Percentiles rank a stretch among this genome's conserved stretches.
phyloP scores from a whole-genome alignment of 2,888 invertebrate species.

The Hipparchia sbordonii region DNA sequence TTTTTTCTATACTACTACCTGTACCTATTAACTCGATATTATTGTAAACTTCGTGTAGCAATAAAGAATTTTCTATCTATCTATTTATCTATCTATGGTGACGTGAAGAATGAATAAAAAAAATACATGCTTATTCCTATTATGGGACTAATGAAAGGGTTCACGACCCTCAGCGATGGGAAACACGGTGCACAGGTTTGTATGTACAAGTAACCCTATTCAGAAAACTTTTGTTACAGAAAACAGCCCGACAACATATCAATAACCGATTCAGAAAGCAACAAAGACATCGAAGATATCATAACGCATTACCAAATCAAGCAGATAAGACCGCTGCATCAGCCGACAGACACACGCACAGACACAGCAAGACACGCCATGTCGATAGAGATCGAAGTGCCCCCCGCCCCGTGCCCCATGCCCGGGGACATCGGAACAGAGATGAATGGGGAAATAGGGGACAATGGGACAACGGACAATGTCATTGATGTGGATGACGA shows the following conservation, averaged over 20 bases:
- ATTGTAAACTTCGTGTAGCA: no score
- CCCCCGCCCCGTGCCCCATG: neutral
- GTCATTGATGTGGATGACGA: conserved; percentile 31
- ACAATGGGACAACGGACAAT: neutral
- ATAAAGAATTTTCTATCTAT: no score
- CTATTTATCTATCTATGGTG: no score
- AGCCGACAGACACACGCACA: conserved; percentile 11
- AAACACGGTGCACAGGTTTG: no score
- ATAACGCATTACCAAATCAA: conserved; percentile 68
- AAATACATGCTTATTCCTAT: no score
- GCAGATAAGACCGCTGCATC: conserved; percentile 44
- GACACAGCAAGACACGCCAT: neutral
- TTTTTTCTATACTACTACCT: no score
- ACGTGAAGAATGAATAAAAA: no score
- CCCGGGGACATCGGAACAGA: neutral
- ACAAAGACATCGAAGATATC: conserved; percentile 67
- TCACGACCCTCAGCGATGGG: no score
- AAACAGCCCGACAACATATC: conserved; percentile 13
- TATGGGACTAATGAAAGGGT: no score
- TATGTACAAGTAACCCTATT: no score
- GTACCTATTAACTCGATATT: no score
- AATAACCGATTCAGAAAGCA: conserved; percentile 35
- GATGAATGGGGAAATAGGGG: neutral
- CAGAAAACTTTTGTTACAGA: conserved; percentile 5
- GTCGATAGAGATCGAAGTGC: neutral